phyloP scores from a whole-genome alignment of 2,113 vertebrate genomes.

The Puma concolor region DNA sequence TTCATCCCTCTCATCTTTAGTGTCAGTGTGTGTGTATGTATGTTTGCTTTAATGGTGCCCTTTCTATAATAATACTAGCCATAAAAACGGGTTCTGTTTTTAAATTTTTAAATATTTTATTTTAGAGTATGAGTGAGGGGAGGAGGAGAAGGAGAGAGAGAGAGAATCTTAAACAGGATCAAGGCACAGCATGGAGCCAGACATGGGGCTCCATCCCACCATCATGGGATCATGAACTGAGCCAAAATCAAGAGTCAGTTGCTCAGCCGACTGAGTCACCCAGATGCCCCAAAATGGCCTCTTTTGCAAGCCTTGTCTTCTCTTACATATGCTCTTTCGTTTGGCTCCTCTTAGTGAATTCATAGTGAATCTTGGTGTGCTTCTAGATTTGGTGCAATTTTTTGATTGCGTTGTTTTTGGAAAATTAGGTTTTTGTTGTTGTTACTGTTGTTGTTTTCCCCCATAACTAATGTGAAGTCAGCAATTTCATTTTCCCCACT shows the following conservation, averaged over 20 bases:
- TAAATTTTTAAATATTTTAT: too few species aligned
- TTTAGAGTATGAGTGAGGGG: too few species aligned
- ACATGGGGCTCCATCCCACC: too few species aligned
- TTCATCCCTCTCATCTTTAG: neutral
- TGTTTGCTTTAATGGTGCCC: neutral
- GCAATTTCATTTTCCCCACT: constrained; percentile 80
- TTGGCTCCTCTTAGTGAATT: constrained; percentile 62
- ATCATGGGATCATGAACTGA: too few species aligned
- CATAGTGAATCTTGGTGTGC: constrained; percentile 78
- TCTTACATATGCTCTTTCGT: neutral
- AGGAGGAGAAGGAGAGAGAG: too few species aligned
- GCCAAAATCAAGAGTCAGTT: too few species aligned
- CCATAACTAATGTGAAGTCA: constrained; percentile 81
- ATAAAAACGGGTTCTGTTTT: neutral
- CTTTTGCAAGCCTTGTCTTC: neutral
- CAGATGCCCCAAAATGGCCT: too few species aligned
- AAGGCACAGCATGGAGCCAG: too few species aligned
- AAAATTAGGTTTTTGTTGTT: constrained; percentile 73
- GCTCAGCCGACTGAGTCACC: too few species aligned
- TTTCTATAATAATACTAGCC: neutral
- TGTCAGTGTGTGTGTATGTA: neutral
- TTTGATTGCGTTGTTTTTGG: constrained; percentile 78
- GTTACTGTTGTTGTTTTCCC: constrained; percentile 30
- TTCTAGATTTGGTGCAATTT: constrained; percentile 70
- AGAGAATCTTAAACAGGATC: too few species aligned